Evolutionary conservation across 2,113 vertebrate genomes (phyloP).

Genomic region (Galbula dea): DNA sequence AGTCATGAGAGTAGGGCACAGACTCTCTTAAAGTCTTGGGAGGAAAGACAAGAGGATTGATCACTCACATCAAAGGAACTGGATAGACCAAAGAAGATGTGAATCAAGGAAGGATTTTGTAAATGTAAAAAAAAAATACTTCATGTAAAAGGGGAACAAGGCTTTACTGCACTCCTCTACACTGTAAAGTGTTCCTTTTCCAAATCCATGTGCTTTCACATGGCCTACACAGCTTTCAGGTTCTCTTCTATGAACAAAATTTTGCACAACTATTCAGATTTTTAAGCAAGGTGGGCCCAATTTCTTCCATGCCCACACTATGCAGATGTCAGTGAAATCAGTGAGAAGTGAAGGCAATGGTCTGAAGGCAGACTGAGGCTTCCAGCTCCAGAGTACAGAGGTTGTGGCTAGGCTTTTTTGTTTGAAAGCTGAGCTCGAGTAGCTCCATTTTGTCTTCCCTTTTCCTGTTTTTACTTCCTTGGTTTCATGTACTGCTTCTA

Average conservation of each 20-base stretch:
- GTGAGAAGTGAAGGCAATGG: not conserved
- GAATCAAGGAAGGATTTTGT: not conserved
- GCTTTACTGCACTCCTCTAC: not conserved
- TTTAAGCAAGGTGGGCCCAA: not conserved
- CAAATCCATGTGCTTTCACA: not conserved
- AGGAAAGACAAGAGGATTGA: not conserved
- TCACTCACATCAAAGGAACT: not conserved
- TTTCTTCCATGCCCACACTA: not conserved
- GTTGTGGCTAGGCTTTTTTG: not conserved
- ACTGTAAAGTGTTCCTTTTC: not conserved
- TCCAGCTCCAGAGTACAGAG: not conserved
- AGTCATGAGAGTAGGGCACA: not conserved
- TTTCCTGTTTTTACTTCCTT: not conserved
- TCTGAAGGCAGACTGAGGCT: not conserved
- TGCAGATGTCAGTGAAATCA: not conserved
- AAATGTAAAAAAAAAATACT: slow-evolving; percentile 24
- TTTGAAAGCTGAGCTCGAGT: not conserved
- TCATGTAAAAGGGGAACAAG: not conserved
- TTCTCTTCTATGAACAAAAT: not conserved
- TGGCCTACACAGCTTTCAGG: not conserved
- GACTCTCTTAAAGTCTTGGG: not conserved
- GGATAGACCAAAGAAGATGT: slow-evolving; percentile 19
- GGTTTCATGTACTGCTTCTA: not conserved
- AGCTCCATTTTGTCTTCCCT: not conserved
- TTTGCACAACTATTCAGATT: not conserved